These are phyloP conservation scores for Nerophis ophidion DNA, from an alignment of 2,113 vertebrate genomes.

Conservation along the genomic window DNA sequence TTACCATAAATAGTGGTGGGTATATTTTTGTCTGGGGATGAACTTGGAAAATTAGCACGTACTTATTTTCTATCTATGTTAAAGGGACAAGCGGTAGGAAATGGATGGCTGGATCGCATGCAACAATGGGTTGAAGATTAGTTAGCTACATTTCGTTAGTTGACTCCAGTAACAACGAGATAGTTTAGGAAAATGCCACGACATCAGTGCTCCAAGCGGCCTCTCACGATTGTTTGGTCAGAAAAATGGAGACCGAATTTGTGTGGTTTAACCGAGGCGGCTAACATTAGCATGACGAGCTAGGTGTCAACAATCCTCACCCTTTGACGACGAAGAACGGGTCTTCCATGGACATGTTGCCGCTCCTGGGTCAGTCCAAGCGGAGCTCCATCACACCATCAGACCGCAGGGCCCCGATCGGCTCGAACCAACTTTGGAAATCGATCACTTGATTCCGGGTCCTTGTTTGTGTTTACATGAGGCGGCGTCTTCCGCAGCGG, in stretches of 20 bases:
- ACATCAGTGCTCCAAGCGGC: no score
- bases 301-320: constrained; percentile 65
- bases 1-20: no score
- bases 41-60: no score
- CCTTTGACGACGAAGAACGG: constrained; percentile 98
- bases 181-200: no score
- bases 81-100: no score
- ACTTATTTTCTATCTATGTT: no score
- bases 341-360: constrained; percentile 93
- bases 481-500: constrained; percentile 38
- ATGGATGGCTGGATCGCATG: no score
- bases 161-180: no score
- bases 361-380: constrained; percentile 26
- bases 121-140: no score
- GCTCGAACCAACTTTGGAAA: not conserved
- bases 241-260: not conserved
- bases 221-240: not conserved
- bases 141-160: no score
- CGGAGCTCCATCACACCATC: constrained; percentile 22
- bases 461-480: constrained; percentile 47
- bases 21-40: no score
- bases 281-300: constrained; percentile 6
- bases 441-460: not conserved
- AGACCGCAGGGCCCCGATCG: not conserved
- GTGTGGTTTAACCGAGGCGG: not conserved